Evolutionary conservation across 1,140 invertebrate genomes (phyloP), one percentile per base, ranked within the genome.

Genomic region (Phthorimaea operculella): DNA sequence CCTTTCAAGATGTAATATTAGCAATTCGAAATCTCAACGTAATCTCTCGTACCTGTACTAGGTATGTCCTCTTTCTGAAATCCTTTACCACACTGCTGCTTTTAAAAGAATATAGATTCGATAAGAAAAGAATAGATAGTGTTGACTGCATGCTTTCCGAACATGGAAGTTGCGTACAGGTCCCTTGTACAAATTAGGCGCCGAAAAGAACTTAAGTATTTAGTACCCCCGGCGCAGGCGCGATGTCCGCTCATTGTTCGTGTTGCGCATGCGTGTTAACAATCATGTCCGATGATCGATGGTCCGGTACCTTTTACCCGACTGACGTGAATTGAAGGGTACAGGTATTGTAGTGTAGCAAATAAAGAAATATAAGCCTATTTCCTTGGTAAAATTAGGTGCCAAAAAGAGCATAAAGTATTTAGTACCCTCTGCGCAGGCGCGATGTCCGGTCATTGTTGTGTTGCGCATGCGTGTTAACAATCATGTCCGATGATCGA

Each of bases 191-290:
- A 47, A 9, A 47, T 47, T 47, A 47, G 16, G 44, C 16, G 16
- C 44, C 44, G 44, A 17, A 47, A 47, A 47, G 12, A 15, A 4
- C 11, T 3, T 14, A 1, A 47, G 11, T 47, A 47, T 39, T 55
- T 50, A 50, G 54, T 45, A 45, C 21, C 34, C 33, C 17, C 44
- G 8, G 1, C 44, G 8, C 36, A 16, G 36, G 18, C 17, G 51
- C 34, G 28, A 28, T 55, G 59, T 63, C 58, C 60, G 60, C 36
- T 57, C 16, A 64, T 70, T 63, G 60, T 67, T 60, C 54, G 36
- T 39, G 36, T 39, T 58, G 48, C 52, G 54, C 52, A 59, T 48
- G 58, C 51, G 51, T 49, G 54, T 48, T 17, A 9, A 16, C 44
- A 16, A 15, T 47, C 7, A 42, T 28, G 21, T 28, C 21, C 21